Evolutionary conservation across 2,888 invertebrate species (phyloP), one percentile per base, ranked within the genome.

Genomic region (Macrophya alboannulata): DNA sequence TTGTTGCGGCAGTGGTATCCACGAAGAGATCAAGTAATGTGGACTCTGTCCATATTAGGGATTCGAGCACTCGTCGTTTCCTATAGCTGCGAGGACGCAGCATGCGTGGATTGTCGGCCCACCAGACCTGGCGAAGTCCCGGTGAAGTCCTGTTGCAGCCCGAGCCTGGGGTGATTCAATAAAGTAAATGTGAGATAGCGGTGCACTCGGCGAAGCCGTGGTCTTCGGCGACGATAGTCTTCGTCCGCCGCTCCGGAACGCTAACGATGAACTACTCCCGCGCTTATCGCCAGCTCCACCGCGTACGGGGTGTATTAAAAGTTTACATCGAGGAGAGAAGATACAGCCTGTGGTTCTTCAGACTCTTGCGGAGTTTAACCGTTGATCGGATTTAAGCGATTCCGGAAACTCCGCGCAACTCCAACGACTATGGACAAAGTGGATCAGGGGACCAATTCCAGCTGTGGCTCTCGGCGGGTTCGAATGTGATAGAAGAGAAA

Each of bases 1-100:
- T 85, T 85, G 79, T 83, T 84, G 81, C 77, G 85, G 86, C 77
- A 84, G 59, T 82, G 88, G 87, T 89, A 89, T 89, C 89, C 89
- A 85, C 87, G 84, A 84, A 87, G 86, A 89, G 89, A 89, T 90
- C 91, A 89, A 90, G 90, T 90, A 92, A 92, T 91, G 92, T 90
- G 90, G 90, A 91, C 90, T 90, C 92, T 89, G 88, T 88, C 92
- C 92, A 91, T 92, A 92, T 92, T 92, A 91, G 92, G 92, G 89
- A 71, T 83, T 71, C 83, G 83, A 83, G 68, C 55, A 83, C 68
- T 83, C 83, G 83, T 51, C 83, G 83, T 71, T 71, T 83, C 83
- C 83, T 83, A 68, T 71, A 43, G 48, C 83, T 48, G 37, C 48
- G 83, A 71, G 71, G 83, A 83, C 65, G 68, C 81, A 81, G 59